Evolutionary conservation across 2,888 invertebrate species (phyloP), one percentile per base, ranked within the genome.

Genomic region (Palloptera scutellata): DNA sequence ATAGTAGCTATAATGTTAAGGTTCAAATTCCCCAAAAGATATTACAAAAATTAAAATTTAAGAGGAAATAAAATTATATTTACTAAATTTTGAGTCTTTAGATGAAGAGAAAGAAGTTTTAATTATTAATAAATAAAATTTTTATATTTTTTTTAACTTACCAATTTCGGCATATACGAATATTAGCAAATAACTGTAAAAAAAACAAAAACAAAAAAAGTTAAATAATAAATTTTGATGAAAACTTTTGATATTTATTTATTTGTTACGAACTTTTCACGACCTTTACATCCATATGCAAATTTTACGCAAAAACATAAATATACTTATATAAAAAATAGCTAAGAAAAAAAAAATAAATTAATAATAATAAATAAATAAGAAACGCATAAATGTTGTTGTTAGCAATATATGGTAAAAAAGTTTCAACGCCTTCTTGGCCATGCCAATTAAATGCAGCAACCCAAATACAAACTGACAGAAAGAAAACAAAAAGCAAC

Each of bases 131-230:
- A 30, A 30, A 30, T 30, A 30, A 30, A 30, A 30, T 30, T 30
- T 30, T 30, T 30, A 30, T 30, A 30, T 30, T 30, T 30, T 6
- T 30, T 30, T 30, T 6, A 30, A 73, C 73, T 74, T 64, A 71
- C 72, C 67, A 48, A 48, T 48, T 48, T 48, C 15, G 13, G 48
- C 48, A 48, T 48, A n/a, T 48, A 48, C 10, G 48, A 11, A 48
- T 15, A n/a, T 48, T 15, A 30, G 30, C 30, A 30, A 30, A 30
- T 15, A 48, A 4, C 48, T 48, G 48, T 48, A 15, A 48, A 48
- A 48, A 15, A 48, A 8, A 48, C 6, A 48, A 48, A 5, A 48
- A 48, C 8, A 48, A 13, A 48, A 8, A 48, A 48, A 48, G 6
- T n/a, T 48, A n/a, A 6, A 15, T 48, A 15, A 4, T 48, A 15